Evolutionary conservation across 2,113 vertebrate species (phyloP).

Genomic region (Corvus cornix): DNA sequence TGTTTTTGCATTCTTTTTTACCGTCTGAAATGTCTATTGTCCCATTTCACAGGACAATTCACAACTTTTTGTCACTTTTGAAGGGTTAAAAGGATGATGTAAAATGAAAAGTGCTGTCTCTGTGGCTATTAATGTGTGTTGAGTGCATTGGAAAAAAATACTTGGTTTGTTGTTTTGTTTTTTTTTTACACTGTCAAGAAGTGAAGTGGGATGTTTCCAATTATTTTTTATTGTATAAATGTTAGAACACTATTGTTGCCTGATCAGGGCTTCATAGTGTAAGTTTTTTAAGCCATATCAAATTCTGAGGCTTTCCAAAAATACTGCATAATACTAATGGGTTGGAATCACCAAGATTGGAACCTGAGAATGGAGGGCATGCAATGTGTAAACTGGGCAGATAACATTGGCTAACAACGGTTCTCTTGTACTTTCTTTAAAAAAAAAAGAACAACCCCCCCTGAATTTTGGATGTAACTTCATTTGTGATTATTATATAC

Average conservation of each 20-base stretch:
- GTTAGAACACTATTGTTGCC: background rate
- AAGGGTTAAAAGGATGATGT: background rate
- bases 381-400: background rate
- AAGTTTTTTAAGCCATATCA: background rate
- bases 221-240: background rate
- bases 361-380: background rate
- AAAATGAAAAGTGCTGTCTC: background rate
- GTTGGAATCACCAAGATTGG: background rate
- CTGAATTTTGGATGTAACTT: background rate
- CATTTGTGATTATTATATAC: background rate
- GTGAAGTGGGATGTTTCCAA: background rate
- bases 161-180: background rate
- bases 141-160: background rate
- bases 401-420: background rate
- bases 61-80: background rate
- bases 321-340: background rate
- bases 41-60: background rate
- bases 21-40: background rate
- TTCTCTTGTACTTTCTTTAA: background rate
- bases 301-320: background rate
- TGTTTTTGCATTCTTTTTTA: background rate
- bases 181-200: background rate
- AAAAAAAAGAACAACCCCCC: background rate
- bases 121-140: background rate
- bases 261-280: background rate